Percentiles rank a stretch among this genome's conserved stretches.
Conservation (phyloP, 1,140 invertebrate genomes). For the Trichonephila inaurata region DNA sequence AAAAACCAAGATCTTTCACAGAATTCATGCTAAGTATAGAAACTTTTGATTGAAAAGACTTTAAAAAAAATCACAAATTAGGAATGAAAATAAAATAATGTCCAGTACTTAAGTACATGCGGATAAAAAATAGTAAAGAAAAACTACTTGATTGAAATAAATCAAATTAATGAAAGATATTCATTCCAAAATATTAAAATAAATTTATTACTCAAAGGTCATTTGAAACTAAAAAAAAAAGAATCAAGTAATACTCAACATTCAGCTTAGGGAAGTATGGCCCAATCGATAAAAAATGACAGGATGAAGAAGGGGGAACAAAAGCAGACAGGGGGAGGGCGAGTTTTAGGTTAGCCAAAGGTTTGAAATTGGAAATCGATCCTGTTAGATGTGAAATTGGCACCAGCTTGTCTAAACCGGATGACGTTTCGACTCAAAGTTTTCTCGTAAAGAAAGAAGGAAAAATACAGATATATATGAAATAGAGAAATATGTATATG, state of each 20-base stretch:
- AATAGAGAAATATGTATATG: slow-evolving; percentile 28
- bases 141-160: no score
- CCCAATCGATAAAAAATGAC: slow-evolving; percentile 69
- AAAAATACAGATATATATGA: slow-evolving; percentile 50
- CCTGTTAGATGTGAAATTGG: slow-evolving; percentile 71
- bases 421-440: slow-evolving; percentile 70
- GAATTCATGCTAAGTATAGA: no score
- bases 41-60: no score
- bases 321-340: background rate
- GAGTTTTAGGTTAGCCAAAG: slow-evolving; percentile 55
- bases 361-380: slow-evolving; percentile 53
- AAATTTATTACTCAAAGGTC: background rate
- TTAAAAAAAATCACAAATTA: no score
- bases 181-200: no score
- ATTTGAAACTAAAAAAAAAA: background rate
- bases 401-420: slow-evolving; percentile 65
- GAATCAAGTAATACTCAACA: background rate
- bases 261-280: background rate
- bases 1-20: no score
- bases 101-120: no score
- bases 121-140: no score
- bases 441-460: slow-evolving; percentile 41
- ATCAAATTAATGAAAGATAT: no score
- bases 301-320: background rate
- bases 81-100: no score